Base-by-base conservation (phyloP, 2,113 vertebrate genomes). In the Neomonachus schauinslandi region DNA sequence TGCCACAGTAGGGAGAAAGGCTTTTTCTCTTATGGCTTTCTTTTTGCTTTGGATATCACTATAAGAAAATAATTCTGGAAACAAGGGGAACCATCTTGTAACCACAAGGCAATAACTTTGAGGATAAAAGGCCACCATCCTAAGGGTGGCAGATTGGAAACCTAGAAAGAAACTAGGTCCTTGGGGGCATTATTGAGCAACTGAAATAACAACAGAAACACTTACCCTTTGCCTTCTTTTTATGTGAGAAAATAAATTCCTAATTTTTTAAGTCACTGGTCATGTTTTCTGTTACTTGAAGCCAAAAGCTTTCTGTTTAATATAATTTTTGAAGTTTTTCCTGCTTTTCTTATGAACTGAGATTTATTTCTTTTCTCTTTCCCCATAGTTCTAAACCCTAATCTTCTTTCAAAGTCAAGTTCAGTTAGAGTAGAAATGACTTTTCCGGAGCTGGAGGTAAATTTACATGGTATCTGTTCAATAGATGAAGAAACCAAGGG, bases 181-280 rank as follows among this genome's bases (percentile, higher is more conserved):
- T 72, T 67, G 51, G 26, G 61, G 57, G 51, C 91, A 77, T 36
- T 61, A 42, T 0, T 69, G 72, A 93, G 26, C 46, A 91, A 93
- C 26, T 63, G 26, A 63, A 91, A 87, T 55, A 57, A 94, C 13
- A 72, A 2, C 46, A 82, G 57, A 49, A 86, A 95, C 28, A 39
- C 19, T 91, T 55, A 49, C 16, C 46, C 61, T 36, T n/a, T 83
- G 94, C 80, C 21, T 84, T 82, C 26, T 85, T 90, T 31, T 42
- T 93, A 36, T 39, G 63, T 67, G 77, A 86, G 59, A 80, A 94
- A 96, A 93, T 33, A 71, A 89, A 83, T 53, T 79, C 15, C 33
- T 80, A 81, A 15, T 19, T 95, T 97, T 95, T 69, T 9, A 92
- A 94, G 51, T 24, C 63, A 80, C 39, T 95, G 61, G 79, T 77